Base-by-base conservation (phyloP, 2,797 vertebrate genomes). In the Myripristis murdjan region DNA sequence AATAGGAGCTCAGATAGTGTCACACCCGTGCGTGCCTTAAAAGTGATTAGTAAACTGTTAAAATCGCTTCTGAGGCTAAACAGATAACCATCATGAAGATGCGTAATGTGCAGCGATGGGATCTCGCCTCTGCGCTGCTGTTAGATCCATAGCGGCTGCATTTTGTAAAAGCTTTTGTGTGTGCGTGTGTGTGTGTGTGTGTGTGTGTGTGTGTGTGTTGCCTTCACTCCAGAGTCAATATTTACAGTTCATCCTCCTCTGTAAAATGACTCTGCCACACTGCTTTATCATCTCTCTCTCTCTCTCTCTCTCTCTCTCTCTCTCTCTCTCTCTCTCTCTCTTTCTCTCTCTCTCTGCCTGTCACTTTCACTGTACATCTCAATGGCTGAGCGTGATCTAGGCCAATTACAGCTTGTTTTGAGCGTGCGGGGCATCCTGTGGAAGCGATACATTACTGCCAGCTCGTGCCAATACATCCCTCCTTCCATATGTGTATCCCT, bases 181-280 rank as follows among this genome's bases (percentile, higher is more conserved):
- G 20, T 20, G 20, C 20, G 12, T 51, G 22, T 43, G 48, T 26
- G 20, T 6, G 9, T 51, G 23, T 44, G 37, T 28, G 41, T n/a
- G 23, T 35, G 28, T 20, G 28, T 60, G 53, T 69, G 54, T 35
- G 53, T 59, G 44, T 31, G 60, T 51, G 26, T 28, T 61, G 63
- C 83, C 84, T 78, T 58, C 66, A 85, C 67, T 75, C 20, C 44
- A 75, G 83, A 87, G 87, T 90, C 89, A 91, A 89, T 90, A 90
- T 92, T 92, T 93, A 91, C 89, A 90, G 86, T 89, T 86, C 79
- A 86, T 84, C 78, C 64, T 88, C 75, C 77, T 77, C 71, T 82
- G 77, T 66, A 81, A 81, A 87, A 80, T 81, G 71, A 72, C 78
- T 79, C 85, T 75, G 81, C 88, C 88, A 89, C 76, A 81, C 73